Evolutionary conservation across 2,113 vertebrate species (phyloP), one percentile per base, ranked within the genome.

Genomic region (Hassar affinis): DNA sequence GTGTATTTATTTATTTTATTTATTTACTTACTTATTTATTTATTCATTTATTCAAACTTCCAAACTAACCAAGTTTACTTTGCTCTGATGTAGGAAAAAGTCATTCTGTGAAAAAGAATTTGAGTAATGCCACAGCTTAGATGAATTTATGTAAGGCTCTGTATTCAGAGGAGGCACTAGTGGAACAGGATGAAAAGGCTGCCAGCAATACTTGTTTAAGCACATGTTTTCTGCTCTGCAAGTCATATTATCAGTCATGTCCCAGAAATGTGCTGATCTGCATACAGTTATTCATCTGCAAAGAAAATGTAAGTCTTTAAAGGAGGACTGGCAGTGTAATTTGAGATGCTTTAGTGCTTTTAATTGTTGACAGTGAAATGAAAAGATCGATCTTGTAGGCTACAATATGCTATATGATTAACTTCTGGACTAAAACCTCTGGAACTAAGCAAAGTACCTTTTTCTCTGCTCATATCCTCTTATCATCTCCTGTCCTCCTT

Each of bases 221-320:
- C 59, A 22, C 7, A 30, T 42, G n/a, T 45, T 66, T 47, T 79
- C 51, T 74, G 79, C 78, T 52, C 38, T 54, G 38, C 61, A 57
- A 84, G 85, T 66, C 62, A 56, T 59, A 45, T 85, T 80, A 83
- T 84, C 64, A 84, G 84, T 86, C 82, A 84, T 59, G n/a, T 49
- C 6, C 8, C 10, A n/a, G 33, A 75, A 87, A 84, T 51, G 38
- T 33, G 62, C 64, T 79, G 49, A 72, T 84, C 68, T 82, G 35
- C 85, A 79, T 72, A 45, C 54, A 66, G 78, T 84, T 81, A 78
- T 86, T 82, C 76, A 81, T 84, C 78, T 74, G 47, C 54, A 64
- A 51, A 35, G 72, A 78, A 84, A 86, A 56, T 27, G 54, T 80
- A 84, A 49, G 72, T 75, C 57, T 86, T 86, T 78, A 85, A 35